Percentiles rank a stretch among this genome's conserved stretches.
These are phyloP conservation scores for Caenorhabditis parvicauda DNA, from an alignment of 2,888 invertebrate species.

Conservation along the genomic window DNA sequence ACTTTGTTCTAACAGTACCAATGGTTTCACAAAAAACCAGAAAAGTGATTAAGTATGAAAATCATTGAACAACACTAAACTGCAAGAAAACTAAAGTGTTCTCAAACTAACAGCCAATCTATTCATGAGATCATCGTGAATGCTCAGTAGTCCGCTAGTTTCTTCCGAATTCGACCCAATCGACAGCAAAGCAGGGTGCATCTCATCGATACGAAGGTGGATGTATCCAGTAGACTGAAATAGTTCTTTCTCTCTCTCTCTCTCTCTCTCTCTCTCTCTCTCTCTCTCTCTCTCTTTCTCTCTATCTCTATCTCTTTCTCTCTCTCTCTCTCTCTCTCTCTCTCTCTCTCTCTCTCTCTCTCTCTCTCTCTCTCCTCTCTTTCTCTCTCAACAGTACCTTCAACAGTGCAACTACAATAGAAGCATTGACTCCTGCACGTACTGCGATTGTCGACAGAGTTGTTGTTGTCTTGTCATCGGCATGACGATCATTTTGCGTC, in stretches of 20 bases:
- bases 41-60: not conserved
- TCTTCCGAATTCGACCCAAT: conserved; percentile 77
- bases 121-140: conserved; percentile 79
- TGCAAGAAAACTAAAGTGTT: not conserved
- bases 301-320: not conserved
- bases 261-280: not conserved
- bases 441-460: conserved; percentile 87
- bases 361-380: not conserved
- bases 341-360: not conserved
- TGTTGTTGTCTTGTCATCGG: conserved; percentile 65
- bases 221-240: conserved; percentile 79
- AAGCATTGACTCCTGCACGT: conserved; percentile 77
- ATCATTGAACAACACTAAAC: conserved; percentile 1
- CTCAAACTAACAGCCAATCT: conserved; percentile 75
- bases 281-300: not conserved
- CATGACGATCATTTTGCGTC: conserved; percentile 7
- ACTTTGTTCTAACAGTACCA: too few species aligned
- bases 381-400: too few species aligned
- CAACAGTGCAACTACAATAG: conserved; percentile 82
- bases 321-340: not conserved
- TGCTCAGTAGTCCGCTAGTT: conserved; percentile 74
- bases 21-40: not conserved
- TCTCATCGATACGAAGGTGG: conserved; percentile 80
- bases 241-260: not conserved
- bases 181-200: conserved; percentile 79